Evolutionary conservation across 1,140 invertebrate species (phyloP).

Genomic region (Potamilus streckersoni): DNA sequence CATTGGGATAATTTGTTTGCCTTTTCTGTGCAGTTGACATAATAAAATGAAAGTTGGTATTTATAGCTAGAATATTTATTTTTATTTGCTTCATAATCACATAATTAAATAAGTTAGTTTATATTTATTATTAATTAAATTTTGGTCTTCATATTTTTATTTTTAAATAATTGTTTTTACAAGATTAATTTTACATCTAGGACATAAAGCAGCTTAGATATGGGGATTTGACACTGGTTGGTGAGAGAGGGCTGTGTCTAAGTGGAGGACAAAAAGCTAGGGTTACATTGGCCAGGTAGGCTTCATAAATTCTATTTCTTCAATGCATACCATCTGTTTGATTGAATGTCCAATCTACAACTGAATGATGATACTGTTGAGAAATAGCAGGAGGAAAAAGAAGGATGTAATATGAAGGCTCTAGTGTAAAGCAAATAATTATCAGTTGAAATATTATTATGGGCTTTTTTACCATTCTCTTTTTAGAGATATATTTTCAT

Average conservation of each 20-base stretch:
- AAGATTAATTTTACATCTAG: conserved; percentile 22
- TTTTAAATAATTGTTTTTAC: too few relatives aligned
- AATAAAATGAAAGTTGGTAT: conserved; percentile 49
- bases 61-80: conserved; percentile 51
- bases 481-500: too few relatives aligned
- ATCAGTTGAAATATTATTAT: too few relatives aligned
- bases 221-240: conserved; percentile 88
- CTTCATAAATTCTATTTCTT: neutral
- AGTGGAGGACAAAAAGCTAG: conserved; percentile 93
- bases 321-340: too few relatives aligned
- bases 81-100: neutral
- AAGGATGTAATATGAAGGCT: too few relatives aligned
- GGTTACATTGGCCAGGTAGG: conserved; percentile 75
- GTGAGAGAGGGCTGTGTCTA: conserved; percentile 83
- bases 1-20: conserved; percentile 73
- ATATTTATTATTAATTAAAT: neutral
- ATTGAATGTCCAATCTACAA: too few relatives aligned
- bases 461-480: too few relatives aligned
- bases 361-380: too few relatives aligned
- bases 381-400: too few relatives aligned
- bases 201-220: conserved; percentile 82
- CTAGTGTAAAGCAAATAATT: too few relatives aligned
- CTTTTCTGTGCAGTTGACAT: conserved; percentile 32
- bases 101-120: neutral
- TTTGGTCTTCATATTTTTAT: neutral